phyloP scores from a whole-genome alignment of 1,140 invertebrate genomes.

The Eumaeus atala region DNA sequence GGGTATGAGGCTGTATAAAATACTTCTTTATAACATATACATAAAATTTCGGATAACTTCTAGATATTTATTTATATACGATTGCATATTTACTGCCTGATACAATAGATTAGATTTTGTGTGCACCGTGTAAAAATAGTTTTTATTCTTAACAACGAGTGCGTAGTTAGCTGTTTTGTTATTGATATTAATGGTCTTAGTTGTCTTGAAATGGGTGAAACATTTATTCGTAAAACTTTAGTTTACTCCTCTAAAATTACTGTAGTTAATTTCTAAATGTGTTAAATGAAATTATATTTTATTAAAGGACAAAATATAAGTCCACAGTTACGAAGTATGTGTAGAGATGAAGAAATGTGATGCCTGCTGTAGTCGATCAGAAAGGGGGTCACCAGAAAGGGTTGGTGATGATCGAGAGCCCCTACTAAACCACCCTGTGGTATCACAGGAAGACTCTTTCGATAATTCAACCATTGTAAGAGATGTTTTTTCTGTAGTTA shows the following conservation, averaged over 20 bases:
- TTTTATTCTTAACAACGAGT: slow-evolving; percentile 10
- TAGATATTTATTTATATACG: slow-evolving; percentile 62
- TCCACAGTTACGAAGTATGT: slow-evolving; percentile 65
- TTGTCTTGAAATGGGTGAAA: background rate
- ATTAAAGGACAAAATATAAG: slow-evolving; percentile 38
- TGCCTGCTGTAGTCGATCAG: slow-evolving; percentile 53
- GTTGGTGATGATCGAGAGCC: slow-evolving; percentile 49
- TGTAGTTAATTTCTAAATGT: no score
- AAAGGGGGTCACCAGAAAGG: slow-evolving; percentile 42
- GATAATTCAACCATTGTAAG: slow-evolving; percentile 60
- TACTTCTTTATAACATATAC: slow-evolving; percentile 39
- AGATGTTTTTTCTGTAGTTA: slow-evolving; percentile 42
- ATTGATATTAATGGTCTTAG: background rate
- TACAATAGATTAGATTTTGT: slow-evolving; percentile 21
- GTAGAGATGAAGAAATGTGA: slow-evolving; percentile 68
- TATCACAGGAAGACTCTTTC: slow-evolving; percentile 55
- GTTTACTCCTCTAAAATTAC: no score
- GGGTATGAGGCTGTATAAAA: slow-evolving; percentile 22
- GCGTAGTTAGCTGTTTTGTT: background rate
- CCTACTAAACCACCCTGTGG: slow-evolving; percentile 48
- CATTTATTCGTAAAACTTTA: slow-evolving; percentile 15
- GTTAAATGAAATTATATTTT: background rate
- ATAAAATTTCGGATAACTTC: slow-evolving; percentile 57
- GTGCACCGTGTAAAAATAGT: slow-evolving; percentile 2
- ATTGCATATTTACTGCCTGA: slow-evolving; percentile 47